phyloP scores from a whole-genome alignment of 2,113 vertebrate genomes.

The Muntiacus muntjak region DNA sequence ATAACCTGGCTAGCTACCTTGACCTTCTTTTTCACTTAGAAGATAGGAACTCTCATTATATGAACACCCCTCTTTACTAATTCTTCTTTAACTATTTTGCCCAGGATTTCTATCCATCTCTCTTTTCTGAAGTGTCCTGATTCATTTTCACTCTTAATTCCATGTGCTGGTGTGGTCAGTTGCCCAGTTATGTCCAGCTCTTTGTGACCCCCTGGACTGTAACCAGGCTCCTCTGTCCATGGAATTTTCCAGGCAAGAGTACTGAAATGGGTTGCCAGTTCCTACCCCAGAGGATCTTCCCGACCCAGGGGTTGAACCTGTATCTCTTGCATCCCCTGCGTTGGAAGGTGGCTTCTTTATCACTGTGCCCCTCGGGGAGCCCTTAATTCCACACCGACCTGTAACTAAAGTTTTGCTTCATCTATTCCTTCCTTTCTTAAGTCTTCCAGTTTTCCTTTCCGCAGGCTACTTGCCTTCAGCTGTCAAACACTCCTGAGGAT shows the following conservation, averaged over 20 bases:
- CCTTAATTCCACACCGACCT: not conserved
- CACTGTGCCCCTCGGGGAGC: not conserved
- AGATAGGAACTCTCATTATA: not conserved
- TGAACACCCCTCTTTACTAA: not conserved
- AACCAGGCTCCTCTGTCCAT: not conserved
- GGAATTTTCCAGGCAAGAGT: not conserved
- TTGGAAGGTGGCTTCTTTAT: not conserved
- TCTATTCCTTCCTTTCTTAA: not conserved
- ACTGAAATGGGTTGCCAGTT: not conserved
- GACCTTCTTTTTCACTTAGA: not conserved
- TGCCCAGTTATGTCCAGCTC: not conserved
- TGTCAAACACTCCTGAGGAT: not conserved
- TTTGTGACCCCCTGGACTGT: not conserved
- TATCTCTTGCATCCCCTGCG: not conserved
- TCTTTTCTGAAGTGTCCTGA: not conserved
- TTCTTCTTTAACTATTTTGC: not conserved
- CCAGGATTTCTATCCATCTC: not conserved
- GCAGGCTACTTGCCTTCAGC: not conserved
- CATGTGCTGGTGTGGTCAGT: not conserved
- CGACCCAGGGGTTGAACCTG: not conserved
- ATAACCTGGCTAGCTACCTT: not conserved
- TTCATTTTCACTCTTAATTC: not conserved
- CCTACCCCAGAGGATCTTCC: not conserved
- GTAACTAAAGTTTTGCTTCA: not conserved
- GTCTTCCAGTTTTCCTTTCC: not conserved